Evolutionary conservation across 2,113 vertebrate species (phyloP).

Genomic region (Reinhardtius hippoglossoides): DNA sequence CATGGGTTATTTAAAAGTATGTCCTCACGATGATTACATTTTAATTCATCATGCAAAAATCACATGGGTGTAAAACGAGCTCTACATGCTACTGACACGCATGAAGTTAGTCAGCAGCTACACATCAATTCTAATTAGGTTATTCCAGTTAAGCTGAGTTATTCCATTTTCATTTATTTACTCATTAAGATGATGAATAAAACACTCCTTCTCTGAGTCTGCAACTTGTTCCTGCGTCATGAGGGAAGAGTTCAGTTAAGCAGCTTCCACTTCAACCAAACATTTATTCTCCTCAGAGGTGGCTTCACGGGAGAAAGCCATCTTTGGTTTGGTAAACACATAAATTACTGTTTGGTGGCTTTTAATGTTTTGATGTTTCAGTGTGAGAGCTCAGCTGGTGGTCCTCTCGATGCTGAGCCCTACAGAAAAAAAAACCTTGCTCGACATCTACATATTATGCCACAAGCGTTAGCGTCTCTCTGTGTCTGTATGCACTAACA

Average conservation of each 20-base stretch:
- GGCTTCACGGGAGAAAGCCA: slow-evolving; percentile 13
- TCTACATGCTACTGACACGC: not conserved
- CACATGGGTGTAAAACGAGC: not conserved
- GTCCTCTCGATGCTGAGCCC: slow-evolving; percentile 21
- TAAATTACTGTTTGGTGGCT: slow-evolving; percentile 38
- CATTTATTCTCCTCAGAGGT: slow-evolving; percentile 26
- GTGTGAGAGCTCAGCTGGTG: slow-evolving; percentile 53
- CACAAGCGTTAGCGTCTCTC: slow-evolving; percentile 18
- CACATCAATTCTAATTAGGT: slow-evolving; percentile 2
- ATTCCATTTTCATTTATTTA: not conserved
- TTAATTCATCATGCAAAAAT: slow-evolving; percentile 2
- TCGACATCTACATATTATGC: slow-evolving; percentile 31
- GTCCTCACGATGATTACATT: not conserved
- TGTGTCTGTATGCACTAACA: slow-evolving; percentile 45
- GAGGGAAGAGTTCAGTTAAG: not conserved
- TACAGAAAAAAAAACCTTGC: slow-evolving; percentile 25
- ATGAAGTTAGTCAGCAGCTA: slow-evolving; percentile 6
- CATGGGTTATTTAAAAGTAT: not conserved
- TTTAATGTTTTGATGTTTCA: slow-evolving; percentile 24
- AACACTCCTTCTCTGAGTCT: not conserved
- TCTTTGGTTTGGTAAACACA: slow-evolving; percentile 35
- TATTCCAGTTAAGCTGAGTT: slow-evolving; percentile 3
- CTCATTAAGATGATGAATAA: not conserved
- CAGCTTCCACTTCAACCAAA: slow-evolving; percentile 3
- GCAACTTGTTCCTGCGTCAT: not conserved